Conservation (phyloP, 2,113 vertebrate genomes). For the Ailurus styani region DNA sequence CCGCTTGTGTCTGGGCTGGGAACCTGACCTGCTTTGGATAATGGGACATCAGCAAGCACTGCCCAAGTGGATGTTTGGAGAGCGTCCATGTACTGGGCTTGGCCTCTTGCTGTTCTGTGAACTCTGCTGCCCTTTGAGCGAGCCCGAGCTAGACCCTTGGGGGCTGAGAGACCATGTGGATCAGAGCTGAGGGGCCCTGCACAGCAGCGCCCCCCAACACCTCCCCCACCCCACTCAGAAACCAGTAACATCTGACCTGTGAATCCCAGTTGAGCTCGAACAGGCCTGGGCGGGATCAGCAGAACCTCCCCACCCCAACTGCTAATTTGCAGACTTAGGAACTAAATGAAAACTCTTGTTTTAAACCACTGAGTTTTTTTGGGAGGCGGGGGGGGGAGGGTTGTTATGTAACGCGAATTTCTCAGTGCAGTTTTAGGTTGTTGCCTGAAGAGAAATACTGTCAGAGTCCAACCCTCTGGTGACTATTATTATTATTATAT, state of each 20-base stretch:
- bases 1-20: neutral
- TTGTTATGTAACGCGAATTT: neutral
- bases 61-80: no score
- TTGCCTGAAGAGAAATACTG: neutral
- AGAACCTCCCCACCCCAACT: neutral
- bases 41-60: accelerated
- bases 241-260: neutral
- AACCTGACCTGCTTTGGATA: neutral
- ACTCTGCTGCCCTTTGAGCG: accelerated
- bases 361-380: neutral
- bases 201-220: neutral
- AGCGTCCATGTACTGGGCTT: accelerated
- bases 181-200: accelerated
- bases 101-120: neutral
- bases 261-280: neutral
- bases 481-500: neutral
- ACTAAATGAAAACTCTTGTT: neutral
- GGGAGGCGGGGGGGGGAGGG: neutral
- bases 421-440: neutral
- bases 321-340: neutral
- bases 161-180: neutral
- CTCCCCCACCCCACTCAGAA: neutral
- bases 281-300: neutral
- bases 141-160: neutral
- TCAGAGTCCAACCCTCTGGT: neutral